Base-by-base conservation (phyloP, 2,797 vertebrate species). In the Paramormyrops hopkinsi region DNA sequence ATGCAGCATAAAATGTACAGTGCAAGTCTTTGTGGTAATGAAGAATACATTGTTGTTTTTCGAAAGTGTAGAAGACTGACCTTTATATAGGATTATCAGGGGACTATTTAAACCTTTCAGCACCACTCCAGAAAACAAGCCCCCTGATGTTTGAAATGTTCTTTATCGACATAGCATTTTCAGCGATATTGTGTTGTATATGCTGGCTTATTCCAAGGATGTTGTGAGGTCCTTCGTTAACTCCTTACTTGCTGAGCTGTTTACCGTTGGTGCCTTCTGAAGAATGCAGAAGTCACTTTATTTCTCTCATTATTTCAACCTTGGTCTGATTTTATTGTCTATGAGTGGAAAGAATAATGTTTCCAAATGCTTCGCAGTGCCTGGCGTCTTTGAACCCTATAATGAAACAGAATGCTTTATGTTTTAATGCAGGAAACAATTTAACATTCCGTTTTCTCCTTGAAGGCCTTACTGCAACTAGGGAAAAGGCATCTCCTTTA, bases 351-450 rank as follows among this genome's bases (percentile, higher is more conserved):
- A 88, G 22, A 48, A 44, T 22, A 54, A 76, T 89, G 48, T 56
- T 54, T 54, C 48, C 37, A 86, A 92, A 86, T 89, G 88, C 82
- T 93, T 91, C 90, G 88, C 88, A 91, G 92, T 91, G 92, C 48
- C 90, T 90, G 22, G 88, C 93, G 90, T 92, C 94, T 95, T 96
- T 95, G 95, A 96, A 94, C 93, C 90, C 90, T 91, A 93, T 94
- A 94, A 95, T 94, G 91, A 94, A 95, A 94, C 89, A 85, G 91
- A 92, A 92, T 94, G 92, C 93, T 95, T 96, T 93, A 95, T 94
- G 95, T 94, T 96, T 95, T 94, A 95, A 94, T 95, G 94, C 95
- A 95, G 94, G 95, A 93, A 93, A 94, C 94, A 93, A 94, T 95
- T 95, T 94, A 93, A 92, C 90, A 93, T 94, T 93, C 90, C 44